Evolutionary conservation across 1,140 invertebrate genomes (phyloP).

Genomic region (Drosophila busckii): DNA sequence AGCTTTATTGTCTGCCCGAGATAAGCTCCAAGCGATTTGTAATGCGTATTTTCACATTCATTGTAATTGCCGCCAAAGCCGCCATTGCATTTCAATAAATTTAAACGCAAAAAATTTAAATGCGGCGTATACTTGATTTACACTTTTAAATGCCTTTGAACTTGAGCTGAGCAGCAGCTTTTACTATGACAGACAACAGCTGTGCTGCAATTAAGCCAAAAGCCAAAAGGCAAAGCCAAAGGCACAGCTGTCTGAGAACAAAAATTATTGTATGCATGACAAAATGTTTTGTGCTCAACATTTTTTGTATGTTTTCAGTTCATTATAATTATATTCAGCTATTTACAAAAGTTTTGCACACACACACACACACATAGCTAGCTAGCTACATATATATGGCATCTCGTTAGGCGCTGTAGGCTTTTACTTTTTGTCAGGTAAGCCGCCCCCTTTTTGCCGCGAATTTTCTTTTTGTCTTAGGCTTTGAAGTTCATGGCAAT

Average conservation of each 20-base stretch:
- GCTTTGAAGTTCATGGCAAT: slow-evolving; percentile 45
- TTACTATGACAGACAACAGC: slow-evolving; percentile 44
- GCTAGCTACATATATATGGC: too few species aligned
- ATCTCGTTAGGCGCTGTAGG: too few species aligned
- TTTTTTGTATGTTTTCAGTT: too few species aligned
- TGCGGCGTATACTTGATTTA: too few species aligned
- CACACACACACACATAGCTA: too few species aligned
- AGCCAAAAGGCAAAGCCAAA: slow-evolving; percentile 3
- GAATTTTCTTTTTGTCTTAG: slow-evolving; percentile 9
- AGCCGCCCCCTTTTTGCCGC: neutral
- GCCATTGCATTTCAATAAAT: too few species aligned
- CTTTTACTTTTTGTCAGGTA: too few species aligned
- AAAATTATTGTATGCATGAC: slow-evolving; percentile 12
- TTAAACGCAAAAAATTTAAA: too few species aligned
- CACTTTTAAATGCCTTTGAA: slow-evolving; percentile 30
- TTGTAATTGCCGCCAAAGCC: too few species aligned
- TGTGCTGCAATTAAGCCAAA: slow-evolving; percentile 1
- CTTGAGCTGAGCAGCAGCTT: slow-evolving; percentile 15
- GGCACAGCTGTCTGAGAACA: slow-evolving; percentile 25
- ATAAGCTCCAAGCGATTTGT: slow-evolving; percentile 54
- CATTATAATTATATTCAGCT: too few species aligned
- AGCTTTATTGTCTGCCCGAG: slow-evolving; percentile 63
- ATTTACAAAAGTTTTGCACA: too few species aligned
- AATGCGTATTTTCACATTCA: slow-evolving; percentile 34
- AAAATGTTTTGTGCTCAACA: too few species aligned